phyloP scores from a whole-genome alignment of 2,113 vertebrate genomes.

The Crocuta crocuta region DNA sequence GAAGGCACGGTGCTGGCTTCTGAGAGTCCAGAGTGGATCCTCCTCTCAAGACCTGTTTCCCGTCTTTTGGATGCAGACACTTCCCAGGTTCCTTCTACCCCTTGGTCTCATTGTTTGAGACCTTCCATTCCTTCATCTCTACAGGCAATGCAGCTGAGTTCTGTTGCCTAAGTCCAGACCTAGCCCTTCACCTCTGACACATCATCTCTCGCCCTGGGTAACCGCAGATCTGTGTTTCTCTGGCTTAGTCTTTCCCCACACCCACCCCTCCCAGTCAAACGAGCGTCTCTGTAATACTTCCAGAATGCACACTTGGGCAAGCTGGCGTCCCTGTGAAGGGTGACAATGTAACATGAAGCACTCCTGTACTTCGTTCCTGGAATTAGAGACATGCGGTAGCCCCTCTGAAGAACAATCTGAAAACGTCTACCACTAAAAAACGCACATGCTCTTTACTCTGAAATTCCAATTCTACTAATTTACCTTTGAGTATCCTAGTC shows the following conservation, averaged over 20 bases:
- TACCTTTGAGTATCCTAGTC: neutral
- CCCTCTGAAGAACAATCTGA: neutral
- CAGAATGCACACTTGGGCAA: neutral
- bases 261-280: neutral
- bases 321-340: neutral
- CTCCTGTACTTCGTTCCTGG: neutral
- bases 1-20: neutral
- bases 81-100: neutral
- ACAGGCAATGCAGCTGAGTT: rapidly evolving
- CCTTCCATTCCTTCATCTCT: neutral
- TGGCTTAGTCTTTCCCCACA: neutral
- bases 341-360: neutral
- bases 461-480: neutral
- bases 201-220: neutral
- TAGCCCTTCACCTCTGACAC: neutral
- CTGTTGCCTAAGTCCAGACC: neutral
- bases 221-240: neutral
- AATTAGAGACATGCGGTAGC: neutral
- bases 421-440: neutral
- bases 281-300: neutral
- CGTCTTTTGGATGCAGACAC: neutral
- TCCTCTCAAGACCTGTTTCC: neutral
- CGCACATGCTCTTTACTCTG: neutral
- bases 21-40: no score
- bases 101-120: neutral